Conservation (phyloP, 2,888 invertebrate genomes). For the Philhelius pedissequus region DNA sequence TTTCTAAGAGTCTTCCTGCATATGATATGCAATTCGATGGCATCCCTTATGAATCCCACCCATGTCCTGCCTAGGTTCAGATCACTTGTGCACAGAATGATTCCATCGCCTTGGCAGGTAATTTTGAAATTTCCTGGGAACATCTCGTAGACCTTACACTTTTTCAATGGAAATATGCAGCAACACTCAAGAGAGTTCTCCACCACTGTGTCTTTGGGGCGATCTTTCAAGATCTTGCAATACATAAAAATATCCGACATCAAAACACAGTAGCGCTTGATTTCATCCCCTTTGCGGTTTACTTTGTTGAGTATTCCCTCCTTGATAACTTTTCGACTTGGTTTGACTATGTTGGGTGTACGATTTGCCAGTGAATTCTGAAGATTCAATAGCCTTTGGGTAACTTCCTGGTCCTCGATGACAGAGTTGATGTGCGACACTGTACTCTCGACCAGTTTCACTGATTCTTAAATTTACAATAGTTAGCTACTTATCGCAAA, state of each 20-base stretch:
- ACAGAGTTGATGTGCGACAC: conserved; percentile 87
- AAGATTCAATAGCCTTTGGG: conserved; percentile 84
- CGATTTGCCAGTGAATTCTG: conserved; percentile 83
- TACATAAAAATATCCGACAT: conserved; percentile 87
- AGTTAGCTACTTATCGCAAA: not conserved
- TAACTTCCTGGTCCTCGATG: conserved; percentile 86
- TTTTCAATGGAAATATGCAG: conserved; percentile 85
- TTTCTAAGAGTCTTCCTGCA: conserved; percentile 83
- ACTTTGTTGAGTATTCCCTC: conserved; percentile 84
- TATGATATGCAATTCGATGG: conserved; percentile 81
- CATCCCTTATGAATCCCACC: conserved; percentile 81
- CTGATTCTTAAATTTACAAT: conserved; percentile 80
- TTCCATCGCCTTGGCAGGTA: conserved; percentile 81
- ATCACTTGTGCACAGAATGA: conserved; percentile 81
- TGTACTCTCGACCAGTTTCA: conserved; percentile 84
- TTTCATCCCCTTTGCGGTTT: conserved; percentile 78
- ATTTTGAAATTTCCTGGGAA: conserved; percentile 82
- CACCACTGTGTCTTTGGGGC: conserved; percentile 79
- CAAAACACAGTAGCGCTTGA: conserved; percentile 84
- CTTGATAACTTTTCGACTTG: conserved; percentile 83
- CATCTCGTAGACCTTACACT: conserved; percentile 83
- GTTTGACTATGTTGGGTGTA: conserved; percentile 84
- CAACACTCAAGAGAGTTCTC: conserved; percentile 83
- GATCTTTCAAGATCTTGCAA: conserved; percentile 83
- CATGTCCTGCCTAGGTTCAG: conserved; percentile 81